Evolutionary conservation across 2,113 vertebrate species (phyloP).

Genomic region (Cyrtonyx montezumae): DNA sequence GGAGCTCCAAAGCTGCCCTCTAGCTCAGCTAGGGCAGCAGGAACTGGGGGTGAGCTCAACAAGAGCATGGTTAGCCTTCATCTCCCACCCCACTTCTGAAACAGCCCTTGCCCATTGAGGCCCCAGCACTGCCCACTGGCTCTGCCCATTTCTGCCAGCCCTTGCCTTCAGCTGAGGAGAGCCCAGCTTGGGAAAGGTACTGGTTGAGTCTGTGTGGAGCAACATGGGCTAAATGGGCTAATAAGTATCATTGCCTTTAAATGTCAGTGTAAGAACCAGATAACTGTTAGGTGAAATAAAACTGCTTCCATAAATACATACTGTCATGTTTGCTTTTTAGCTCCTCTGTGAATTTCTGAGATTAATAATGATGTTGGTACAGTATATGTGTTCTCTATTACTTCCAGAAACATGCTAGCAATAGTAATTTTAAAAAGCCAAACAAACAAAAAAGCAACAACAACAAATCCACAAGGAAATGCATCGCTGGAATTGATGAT

Average conservation of each 20-base stretch:
- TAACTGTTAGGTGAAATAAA: background rate
- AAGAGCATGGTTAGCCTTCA: rapidly evolving
- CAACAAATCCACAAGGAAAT: background rate
- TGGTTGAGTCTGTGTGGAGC: background rate
- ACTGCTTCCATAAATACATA: background rate
- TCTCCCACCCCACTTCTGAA: background rate
- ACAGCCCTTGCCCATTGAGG: background rate
- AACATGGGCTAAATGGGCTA: background rate
- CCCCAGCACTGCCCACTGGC: background rate
- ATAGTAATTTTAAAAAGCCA: background rate
- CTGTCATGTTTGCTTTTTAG: background rate
- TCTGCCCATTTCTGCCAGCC: background rate
- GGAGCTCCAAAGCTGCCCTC: rapidly evolving
- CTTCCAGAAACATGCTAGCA: background rate
- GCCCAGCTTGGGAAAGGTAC: background rate
- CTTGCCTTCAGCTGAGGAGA: background rate
- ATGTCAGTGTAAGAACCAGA: background rate
- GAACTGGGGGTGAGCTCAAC: rapidly evolving
- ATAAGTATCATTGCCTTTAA: background rate
- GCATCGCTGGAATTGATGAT: background rate
- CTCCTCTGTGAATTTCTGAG: background rate
- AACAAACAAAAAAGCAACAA: background rate
- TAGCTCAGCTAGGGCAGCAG: background rate
- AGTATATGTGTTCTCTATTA: background rate
- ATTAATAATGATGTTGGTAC: background rate